Base-by-base conservation (phyloP, 2,113 vertebrate species). In the Oxyruncus cristatus region DNA sequence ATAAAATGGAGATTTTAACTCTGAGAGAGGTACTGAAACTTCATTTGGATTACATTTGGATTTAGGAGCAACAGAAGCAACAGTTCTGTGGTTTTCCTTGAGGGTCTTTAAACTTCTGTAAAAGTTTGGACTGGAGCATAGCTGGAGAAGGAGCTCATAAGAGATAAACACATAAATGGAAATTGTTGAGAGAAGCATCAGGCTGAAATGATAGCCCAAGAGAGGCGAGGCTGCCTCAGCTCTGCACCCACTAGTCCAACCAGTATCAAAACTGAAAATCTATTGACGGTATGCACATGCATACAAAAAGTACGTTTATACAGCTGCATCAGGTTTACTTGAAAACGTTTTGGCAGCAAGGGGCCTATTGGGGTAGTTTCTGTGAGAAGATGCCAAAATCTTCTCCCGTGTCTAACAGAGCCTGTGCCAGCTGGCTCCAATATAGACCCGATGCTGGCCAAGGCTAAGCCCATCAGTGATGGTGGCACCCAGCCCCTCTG, bases 391-490 rank as follows among this genome's bases (percentile, higher is more conserved):
- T 37, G 26, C 9, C 26, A 32, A 30, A 66, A 32, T 12, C 9
- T 35, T 55, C 24, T 75, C 12, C 24, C 30, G 14, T 32, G 14
- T 67, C 26, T 44, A 63, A 33, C 23, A 44, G 37, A 59, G 22
- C 41, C 33, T 27, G 27, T 52, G 35, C 21, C 37, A 59, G 21
- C 8, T 2, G 4, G 16, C 17, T 76, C 16, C 17, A 59, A 33
- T 27, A 42, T 1, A 0, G 32, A 44, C 14, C 8, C 1, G 2
- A 27, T 26, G 23, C 28, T 81, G 56, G 56, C 20, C n/a, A 37
- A 47, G 27, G 42, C 20, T 24, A 32, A 52, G 32, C 15, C 32
- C 26, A 30, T 49, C 65, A 28, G 35, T 9, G 30, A n/a, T 4
- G 14, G 18, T 24, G 28, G 14, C 35, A 63, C 46, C 46, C 22